phyloP scores from a whole-genome alignment of 1,140 invertebrate genomes.

The Campodea augens region DNA sequence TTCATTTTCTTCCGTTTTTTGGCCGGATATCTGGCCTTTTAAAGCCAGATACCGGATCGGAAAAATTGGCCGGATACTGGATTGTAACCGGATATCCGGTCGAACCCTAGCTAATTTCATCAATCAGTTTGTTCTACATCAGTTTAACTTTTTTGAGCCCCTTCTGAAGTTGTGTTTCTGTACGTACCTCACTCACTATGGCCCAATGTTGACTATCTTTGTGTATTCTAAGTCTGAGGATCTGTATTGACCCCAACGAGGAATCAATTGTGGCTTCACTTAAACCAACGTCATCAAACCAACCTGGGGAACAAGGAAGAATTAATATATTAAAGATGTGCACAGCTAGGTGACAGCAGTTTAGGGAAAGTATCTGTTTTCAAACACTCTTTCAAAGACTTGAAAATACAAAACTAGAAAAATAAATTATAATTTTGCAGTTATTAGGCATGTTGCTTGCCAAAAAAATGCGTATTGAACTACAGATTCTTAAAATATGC shows the following conservation, averaged over 20 bases:
- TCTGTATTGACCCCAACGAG: conserved; percentile 42
- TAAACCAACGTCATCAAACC: conserved; percentile 57
- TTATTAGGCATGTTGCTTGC: not conserved
- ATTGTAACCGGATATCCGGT: no score
- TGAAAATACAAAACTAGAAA: conserved; percentile 5
- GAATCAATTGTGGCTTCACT: conserved; percentile 47
- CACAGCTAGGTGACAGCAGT: not conserved
- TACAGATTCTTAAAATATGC: no score
- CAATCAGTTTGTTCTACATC: no score
- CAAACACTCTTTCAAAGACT: not conserved
- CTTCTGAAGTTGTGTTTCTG: no score
- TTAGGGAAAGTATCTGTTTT: not conserved
- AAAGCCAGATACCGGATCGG: no score
- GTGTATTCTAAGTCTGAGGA: conserved; percentile 53
- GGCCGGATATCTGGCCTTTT: no score
- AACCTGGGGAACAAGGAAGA: conserved; percentile 24
- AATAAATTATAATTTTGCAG: not conserved
- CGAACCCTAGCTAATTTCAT: no score
- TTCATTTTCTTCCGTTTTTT: no score
- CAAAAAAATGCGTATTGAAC: no score
- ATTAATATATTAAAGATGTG: not conserved
- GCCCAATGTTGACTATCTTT: conserved; percentile 73
- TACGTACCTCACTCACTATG: conserved; percentile 66
- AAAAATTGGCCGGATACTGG: no score
- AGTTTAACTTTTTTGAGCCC: no score